Percentiles rank a stretch among this genome's conserved stretches.
These are phyloP conservation scores for Eilema sororculum DNA, from an alignment of 2,888 invertebrate species.

Conservation along the genomic window DNA sequence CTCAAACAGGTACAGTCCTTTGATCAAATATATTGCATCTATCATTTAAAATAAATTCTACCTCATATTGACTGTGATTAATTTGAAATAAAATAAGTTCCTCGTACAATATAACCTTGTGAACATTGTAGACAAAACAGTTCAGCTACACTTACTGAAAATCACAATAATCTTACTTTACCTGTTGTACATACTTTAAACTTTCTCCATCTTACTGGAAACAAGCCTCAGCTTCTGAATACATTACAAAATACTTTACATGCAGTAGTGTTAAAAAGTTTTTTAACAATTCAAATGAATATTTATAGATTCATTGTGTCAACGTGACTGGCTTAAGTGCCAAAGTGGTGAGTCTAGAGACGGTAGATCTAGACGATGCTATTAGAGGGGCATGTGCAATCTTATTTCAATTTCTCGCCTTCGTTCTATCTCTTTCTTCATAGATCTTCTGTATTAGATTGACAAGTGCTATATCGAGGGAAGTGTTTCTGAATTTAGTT, in stretches of 20 bases:
- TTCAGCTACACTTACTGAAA: slow-evolving; percentile 33
- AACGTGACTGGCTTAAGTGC: slow-evolving; percentile 85
- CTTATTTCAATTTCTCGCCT: slow-evolving; percentile 64
- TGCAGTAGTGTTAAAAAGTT: slow-evolving; percentile 45
- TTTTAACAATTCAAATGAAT: slow-evolving; percentile 61
- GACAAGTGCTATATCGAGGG: slow-evolving; percentile 21
- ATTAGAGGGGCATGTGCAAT: slow-evolving; percentile 78
- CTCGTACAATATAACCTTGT: slow-evolving; percentile 9
- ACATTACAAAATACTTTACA: slow-evolving; percentile 43
- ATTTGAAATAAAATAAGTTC: not conserved
- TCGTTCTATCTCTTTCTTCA: slow-evolving; percentile 59
- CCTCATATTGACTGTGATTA: not conserved
- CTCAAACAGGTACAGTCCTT: slow-evolving; percentile 90
- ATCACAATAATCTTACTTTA: slow-evolving; percentile 42
- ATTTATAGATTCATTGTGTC: slow-evolving; percentile 86
- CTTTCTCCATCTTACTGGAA: slow-evolving; percentile 43
- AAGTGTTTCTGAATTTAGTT: slow-evolving; percentile 49
- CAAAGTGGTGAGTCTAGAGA: slow-evolving; percentile 86
- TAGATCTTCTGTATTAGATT: slow-evolving; percentile 51
- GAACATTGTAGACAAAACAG: slow-evolving; percentile 28
- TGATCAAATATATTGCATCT: not conserved
- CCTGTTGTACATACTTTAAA: slow-evolving; percentile 55
- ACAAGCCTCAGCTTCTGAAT: slow-evolving; percentile 41
- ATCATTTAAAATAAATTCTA: not conserved
- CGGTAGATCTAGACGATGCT: slow-evolving; percentile 79